Evolutionary conservation across 2,888 invertebrate species (phyloP), one percentile per base, ranked within the genome.

Genomic region (Ennomos quercinarius): DNA sequence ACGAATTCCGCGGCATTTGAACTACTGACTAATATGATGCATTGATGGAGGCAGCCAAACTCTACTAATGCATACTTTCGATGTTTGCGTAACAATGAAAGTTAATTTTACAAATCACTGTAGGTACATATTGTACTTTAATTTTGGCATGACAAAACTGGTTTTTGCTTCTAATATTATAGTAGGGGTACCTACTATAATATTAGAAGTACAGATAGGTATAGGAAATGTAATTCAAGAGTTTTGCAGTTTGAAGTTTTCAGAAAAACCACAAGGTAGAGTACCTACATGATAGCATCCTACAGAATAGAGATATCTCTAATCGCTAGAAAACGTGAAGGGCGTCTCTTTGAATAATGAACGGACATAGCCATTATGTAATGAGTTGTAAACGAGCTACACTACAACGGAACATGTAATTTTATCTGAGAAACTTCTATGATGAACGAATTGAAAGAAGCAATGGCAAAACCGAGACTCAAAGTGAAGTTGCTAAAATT

Each of bases 1-100:
- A 77, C 66, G 68, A 78, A 79, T 83, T 83, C 77, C 76, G 68
- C 68, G 72, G 74, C 72, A 68, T 71, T 69, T 64, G 61, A 67
- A 63, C 66, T 58, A 65, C 61, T 50, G 48, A 63, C 58, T 48
- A 57, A 58, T 43, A 49, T 60, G 50, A 62, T 49, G 49, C 46
- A 52, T 61, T 61, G 51, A 56, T 47, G 47, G 17, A 56, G 49
- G 10, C 43, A 44, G 37, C 44, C 35, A 35, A 49, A 27, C 3
- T 10, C 36, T 13, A 39, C 34, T 41, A 40, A 45, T 44, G 43
- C 17, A 12, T 49, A 55, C 35, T 56, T 56, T 41, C 49, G 42
- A 37, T 9, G 46, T 40, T 51, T 57, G 38, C 37, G 57, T 57
- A 57, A 51, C 41, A 9, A 10, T 9, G 43, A 44, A 49, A 36